Evolutionary conservation across 2,888 invertebrate species (phyloP), one percentile per base, ranked within the genome.

Genomic region (Polyommatus icarus): DNA sequence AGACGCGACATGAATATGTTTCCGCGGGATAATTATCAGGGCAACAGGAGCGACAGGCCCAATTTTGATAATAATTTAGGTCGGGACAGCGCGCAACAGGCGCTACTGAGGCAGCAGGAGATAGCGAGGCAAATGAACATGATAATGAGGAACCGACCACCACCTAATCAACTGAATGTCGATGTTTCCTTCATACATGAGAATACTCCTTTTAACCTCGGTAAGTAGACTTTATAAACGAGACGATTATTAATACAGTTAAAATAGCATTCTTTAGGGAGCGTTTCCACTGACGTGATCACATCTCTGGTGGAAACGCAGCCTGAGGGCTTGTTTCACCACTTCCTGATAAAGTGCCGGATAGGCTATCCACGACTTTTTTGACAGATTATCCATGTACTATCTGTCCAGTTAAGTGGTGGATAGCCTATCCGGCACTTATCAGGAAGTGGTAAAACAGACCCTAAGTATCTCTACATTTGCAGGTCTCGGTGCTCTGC

Each of bases 131-230:
- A 93, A 78, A 93, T 94, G 94, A 90, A 86, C 61, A 76, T 93
- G 79, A 82, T 94, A 18, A 93, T 93, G 88, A 87, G 93, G 78
- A 93, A 87, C 80, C 84, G 91, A 71, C 93, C 91, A 0, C 93
- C 92, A 8, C 91, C 92, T 0, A 93, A 90, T 79, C 93, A 86
- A 76, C 81, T 94, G 79, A 94, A 94, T 72, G 92, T 94, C 0
- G 94, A 93, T 76, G 94, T 94, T 2, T 91, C 91, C 1, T 93
- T 92, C 81, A 80, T 94, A 77, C 94, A 93, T 77, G 94, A 94
- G 78, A 92, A 91, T 78, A 85, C 90, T 76, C 92, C 90, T 20
- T 93, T 90, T 81, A 93, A 92, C 82, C 84, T 93, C 72, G 92
- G 94, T 93, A 80, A 89, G 92, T 87, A 29, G 15, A 59, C 57